Conservation (phyloP, 2,113 vertebrate species). For the Nyctereutes procyonoides region DNA sequence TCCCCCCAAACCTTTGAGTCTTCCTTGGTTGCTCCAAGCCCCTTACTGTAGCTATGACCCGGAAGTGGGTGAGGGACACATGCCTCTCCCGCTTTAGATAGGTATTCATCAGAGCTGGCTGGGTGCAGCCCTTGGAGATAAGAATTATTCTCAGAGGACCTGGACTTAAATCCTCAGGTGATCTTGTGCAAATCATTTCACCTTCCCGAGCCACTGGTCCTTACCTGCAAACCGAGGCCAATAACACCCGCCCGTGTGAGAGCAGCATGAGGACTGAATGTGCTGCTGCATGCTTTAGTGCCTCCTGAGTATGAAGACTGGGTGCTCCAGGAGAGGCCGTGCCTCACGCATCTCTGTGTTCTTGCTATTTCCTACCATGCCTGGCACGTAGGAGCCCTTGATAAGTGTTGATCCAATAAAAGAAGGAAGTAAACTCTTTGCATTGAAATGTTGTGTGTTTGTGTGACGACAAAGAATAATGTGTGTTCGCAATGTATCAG, state of each 20-base stretch:
- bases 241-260: not conserved
- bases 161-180: not conserved
- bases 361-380: not conserved
- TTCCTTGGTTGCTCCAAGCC: not conserved
- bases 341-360: not conserved
- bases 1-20: not conserved
- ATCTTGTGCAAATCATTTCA: not conserved
- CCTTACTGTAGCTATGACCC: not conserved
- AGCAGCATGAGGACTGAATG: not conserved
- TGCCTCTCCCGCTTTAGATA: not conserved
- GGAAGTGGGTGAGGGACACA: not conserved
- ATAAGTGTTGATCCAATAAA: not conserved
- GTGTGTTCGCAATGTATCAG: not conserved
- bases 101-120: not conserved
- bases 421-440: not conserved
- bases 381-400: not conserved
- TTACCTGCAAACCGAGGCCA: conserved; percentile 1
- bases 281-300: fast-evolving
- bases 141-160: not conserved
- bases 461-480: not conserved
- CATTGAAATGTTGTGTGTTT: not conserved
- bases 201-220: not conserved
- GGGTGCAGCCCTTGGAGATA: not conserved
- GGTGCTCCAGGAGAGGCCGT: not conserved
- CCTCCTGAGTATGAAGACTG: not conserved